Percentiles rank a stretch among this genome's conserved stretches.
These are phyloP conservation scores for Pocillopora damicornis DNA, from an alignment of 64 coral and sea anemone genomes.

Conservation along the genomic window DNA sequence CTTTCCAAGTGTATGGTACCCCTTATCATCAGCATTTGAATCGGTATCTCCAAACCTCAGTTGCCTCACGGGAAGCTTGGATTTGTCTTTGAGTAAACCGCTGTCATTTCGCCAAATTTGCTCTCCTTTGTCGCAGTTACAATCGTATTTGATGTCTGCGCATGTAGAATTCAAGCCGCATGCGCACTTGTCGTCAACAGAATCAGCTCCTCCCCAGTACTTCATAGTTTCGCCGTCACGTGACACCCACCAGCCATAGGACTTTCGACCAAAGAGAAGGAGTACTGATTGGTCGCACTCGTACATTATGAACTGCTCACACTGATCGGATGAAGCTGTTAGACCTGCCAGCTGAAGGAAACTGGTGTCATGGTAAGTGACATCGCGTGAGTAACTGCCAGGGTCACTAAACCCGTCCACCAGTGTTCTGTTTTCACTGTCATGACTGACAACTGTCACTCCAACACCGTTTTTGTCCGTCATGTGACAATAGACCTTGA, in stretches of 20 bases:
- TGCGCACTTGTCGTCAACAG: slow-evolving; percentile 19
- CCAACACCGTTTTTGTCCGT: slow-evolving; percentile 54
- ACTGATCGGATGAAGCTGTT: not conserved
- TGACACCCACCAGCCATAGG: slow-evolving; percentile 46
- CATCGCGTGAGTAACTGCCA: slow-evolving; percentile 9
- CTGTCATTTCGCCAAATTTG: not conserved
- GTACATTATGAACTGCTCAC: slow-evolving; percentile 53
- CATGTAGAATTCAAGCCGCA: not conserved
- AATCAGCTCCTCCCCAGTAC: slow-evolving; percentile 11
- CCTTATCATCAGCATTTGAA: not conserved
- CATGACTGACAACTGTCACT: slow-evolving; percentile 58
- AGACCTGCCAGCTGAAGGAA: not conserved
- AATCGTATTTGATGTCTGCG: not conserved
- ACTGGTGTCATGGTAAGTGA: slow-evolving; percentile 6
- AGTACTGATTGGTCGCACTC: not conserved
- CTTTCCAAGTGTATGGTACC: slow-evolving; percentile 21
- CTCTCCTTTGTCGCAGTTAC: slow-evolving; percentile 8
- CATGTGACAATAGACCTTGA: slow-evolving; percentile 57
- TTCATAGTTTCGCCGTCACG: not conserved
- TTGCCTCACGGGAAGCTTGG: not conserved
- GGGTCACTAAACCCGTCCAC: not conserved
- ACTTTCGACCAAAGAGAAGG: not conserved
- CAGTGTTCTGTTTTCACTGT: slow-evolving; percentile 46
- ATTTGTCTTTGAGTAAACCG: not conserved
- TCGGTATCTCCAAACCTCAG: slow-evolving; percentile 9